Evolutionary conservation across 2,888 invertebrate species (phyloP).

Genomic region (Chelonus formosanus): DNA sequence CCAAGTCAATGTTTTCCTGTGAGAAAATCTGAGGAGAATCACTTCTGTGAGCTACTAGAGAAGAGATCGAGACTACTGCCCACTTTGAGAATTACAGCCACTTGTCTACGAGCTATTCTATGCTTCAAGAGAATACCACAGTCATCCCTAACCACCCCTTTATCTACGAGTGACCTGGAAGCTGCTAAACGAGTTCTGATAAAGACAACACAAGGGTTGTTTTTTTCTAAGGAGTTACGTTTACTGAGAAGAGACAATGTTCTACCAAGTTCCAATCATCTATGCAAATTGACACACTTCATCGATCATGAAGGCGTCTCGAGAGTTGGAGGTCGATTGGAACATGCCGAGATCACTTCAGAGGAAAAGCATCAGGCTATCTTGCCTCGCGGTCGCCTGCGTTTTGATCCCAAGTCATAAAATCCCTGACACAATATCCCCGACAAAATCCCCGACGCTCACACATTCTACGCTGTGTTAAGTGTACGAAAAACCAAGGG

Average conservation of each 20-base stretch:
- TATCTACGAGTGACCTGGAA: slow-evolving; percentile 27
- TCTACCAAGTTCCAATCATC: slow-evolving; percentile 2
- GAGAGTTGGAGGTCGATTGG: slow-evolving; percentile 32
- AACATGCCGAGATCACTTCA: slow-evolving; percentile 15
- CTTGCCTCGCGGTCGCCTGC: no score
- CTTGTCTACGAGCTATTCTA: not conserved
- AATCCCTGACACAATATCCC: no score
- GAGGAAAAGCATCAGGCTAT: slow-evolving; percentile 28
- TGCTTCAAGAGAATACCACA: slow-evolving; percentile 5
- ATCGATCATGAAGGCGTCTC: slow-evolving; percentile 24
- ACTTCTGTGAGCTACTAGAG: slow-evolving; percentile 15
- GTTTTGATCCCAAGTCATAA: no score
- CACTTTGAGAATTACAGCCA: slow-evolving; percentile 12
- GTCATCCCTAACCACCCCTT: not conserved
- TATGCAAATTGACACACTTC: slow-evolving; percentile 24
- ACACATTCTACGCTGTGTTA: slow-evolving; percentile 29
- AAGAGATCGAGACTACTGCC: not conserved
- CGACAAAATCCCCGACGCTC: slow-evolving; percentile 27
- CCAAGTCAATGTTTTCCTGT: slow-evolving; percentile 14
- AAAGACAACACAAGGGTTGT: slow-evolving; percentile 7
- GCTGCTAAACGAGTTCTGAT: slow-evolving; percentile 15
- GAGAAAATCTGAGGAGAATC: not conserved
- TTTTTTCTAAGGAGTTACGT: slow-evolving; percentile 8
- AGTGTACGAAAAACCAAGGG: not conserved
- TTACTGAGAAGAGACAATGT: not conserved